A percentile compares a stretch with the other conserved stretches of the same genome.
These are phyloP conservation scores for Cottoperca gobio DNA, from an alignment of 2,797 vertebrate genomes.

Conservation along the genomic window DNA sequence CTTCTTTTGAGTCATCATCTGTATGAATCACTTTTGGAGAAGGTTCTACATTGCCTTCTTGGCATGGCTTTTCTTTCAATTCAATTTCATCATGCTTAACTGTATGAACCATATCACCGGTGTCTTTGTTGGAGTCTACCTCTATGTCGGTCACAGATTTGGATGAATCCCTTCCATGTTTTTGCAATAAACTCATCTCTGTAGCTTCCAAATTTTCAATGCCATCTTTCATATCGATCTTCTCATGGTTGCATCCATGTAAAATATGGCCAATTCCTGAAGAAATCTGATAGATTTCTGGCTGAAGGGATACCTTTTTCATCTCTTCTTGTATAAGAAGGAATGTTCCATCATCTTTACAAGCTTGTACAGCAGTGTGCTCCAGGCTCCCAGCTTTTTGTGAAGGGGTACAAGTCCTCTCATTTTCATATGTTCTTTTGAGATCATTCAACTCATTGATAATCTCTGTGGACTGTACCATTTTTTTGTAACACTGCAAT, in stretches of 20 bases:
- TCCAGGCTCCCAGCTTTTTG: conserved; percentile 31
- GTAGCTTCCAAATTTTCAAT: conserved; percentile 27
- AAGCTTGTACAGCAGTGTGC: conserved; percentile 25
- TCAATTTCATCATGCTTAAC: conserved; percentile 14
- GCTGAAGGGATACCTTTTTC: conserved; percentile 35
- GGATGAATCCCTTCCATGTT: conserved; percentile 17
- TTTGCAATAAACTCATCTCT: conserved; percentile 32
- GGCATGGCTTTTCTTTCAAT: conserved; percentile 20
- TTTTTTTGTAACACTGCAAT: conserved; percentile 66
- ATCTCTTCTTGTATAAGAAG: conserved; percentile 47
- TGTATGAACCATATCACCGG: neutral
- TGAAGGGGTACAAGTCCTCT: neutral
- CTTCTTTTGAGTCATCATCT: conserved; percentile 19
- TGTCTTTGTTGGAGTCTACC: conserved; percentile 18
- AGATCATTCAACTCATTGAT: conserved; percentile 28
- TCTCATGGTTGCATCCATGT: conserved; percentile 29
- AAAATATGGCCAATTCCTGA: conserved; percentile 11
- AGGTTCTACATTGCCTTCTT: conserved; percentile 8
- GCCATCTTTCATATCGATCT: neutral
- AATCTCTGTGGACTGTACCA: conserved; percentile 19
- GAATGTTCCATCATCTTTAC: conserved; percentile 40
- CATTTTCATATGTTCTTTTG: conserved; percentile 22
- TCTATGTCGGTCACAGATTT: conserved; percentile 5
- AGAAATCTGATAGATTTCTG: conserved; percentile 13
- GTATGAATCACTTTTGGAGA: neutral